Conservation (phyloP, 2,797 vertebrate species). For the Potorous gilbertii region DNA sequence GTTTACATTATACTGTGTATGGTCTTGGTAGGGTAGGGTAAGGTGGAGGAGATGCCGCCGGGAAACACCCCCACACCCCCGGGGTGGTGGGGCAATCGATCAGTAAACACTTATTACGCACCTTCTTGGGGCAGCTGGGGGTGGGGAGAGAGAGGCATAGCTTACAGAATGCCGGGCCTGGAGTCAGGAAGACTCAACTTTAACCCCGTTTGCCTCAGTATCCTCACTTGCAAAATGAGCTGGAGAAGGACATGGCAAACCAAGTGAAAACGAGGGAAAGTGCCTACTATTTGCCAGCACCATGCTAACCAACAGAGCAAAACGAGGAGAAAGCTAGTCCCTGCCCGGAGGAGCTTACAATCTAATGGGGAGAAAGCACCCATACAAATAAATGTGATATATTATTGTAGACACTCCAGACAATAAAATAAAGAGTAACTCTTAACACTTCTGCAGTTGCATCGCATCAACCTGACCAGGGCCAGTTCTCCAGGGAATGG, state of each 20-base stretch:
- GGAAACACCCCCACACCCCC: background rate
- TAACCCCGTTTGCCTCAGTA: background rate
- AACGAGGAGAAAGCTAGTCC: too few relatives aligned
- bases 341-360: background rate
- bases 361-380: accelerated
- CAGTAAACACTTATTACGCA: background rate
- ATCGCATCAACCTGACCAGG: accelerated
- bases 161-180: too few relatives aligned
- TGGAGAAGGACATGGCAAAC: background rate
- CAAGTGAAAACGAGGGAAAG: background rate
- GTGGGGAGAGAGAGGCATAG: too few relatives aligned
- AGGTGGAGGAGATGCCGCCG: background rate
- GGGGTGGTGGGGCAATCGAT: too few relatives aligned
- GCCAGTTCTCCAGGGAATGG: too few relatives aligned
- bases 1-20: background rate
- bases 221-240: background rate
- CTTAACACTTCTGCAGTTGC: background rate
- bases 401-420: background rate
- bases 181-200: background rate
- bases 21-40: background rate
- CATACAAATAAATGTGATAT: background rate
- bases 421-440: background rate
- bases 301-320: too few relatives aligned
- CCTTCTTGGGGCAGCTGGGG: background rate
- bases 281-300: background rate